Conservation (phyloP, 2,113 vertebrate genomes). For the Pantherophis guttatus region DNA sequence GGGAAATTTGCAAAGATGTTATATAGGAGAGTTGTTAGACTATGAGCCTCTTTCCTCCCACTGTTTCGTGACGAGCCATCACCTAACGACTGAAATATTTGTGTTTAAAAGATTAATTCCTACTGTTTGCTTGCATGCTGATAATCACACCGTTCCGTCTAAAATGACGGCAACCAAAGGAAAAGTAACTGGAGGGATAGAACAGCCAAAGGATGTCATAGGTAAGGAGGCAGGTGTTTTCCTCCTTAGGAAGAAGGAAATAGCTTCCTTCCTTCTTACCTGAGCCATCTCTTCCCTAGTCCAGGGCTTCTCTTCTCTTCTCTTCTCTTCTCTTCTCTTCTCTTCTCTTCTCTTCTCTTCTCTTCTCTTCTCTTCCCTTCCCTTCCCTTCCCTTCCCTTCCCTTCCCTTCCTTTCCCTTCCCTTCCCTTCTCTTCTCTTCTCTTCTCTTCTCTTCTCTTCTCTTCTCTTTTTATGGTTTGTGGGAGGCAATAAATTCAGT, state of each 20-base stretch:
- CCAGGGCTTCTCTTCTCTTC: constrained; percentile 44
- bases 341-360: too few relatives aligned
- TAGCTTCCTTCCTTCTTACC: background rate
- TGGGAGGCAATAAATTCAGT: constrained; percentile 36
- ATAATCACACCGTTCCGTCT: constrained; percentile 69
- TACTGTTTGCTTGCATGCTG: constrained; percentile 72
- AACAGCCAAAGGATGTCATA: constrained; percentile 61
- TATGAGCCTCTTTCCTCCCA: constrained; percentile 18
- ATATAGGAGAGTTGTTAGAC: constrained; percentile 36
- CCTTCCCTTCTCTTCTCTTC: too few relatives aligned
- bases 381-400: fast-evolving
- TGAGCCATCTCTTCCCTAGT: constrained; percentile 56
- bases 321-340: background rate
- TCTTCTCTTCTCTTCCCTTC: too few relatives aligned
- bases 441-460: background rate
- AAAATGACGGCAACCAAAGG: constrained; percentile 73
- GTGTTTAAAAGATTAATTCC: constrained; percentile 76
- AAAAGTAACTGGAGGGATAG: constrained; percentile 67
- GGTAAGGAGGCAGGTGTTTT: constrained; percentile 43
- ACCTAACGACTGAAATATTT: constrained; percentile 53
- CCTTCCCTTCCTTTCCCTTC: fast-evolving
- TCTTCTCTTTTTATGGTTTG: constrained; percentile 38
- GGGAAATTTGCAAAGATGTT: constrained; percentile 37
- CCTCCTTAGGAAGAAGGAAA: background rate
- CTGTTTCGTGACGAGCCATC: constrained; percentile 54